Evolutionary conservation across 2,797 vertebrate genomes (phyloP).

Genomic region (Borostomias antarcticus): DNA sequence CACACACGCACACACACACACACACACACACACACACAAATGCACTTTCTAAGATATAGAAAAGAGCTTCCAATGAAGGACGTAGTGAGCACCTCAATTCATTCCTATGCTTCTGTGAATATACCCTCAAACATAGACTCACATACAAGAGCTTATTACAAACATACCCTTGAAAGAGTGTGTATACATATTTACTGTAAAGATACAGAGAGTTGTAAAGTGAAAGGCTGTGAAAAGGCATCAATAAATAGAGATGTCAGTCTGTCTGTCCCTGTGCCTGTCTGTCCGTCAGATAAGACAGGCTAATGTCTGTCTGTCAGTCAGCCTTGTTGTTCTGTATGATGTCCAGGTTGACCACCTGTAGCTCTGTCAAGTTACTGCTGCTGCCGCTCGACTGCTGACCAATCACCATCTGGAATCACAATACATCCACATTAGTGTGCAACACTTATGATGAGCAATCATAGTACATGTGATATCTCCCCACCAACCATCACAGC

Average conservation of each 20-base stretch:
- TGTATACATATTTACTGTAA: conserved; percentile 48
- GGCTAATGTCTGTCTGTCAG: conserved; percentile 24
- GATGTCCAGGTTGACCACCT: conserved; percentile 92
- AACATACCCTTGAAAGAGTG: conserved; percentile 54
- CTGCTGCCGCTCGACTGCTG: conserved; percentile 91
- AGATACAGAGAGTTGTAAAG: conserved; percentile 68
- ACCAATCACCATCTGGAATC: conserved; percentile 95
- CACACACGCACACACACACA: conserved; percentile 16
- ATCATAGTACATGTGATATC: conserved; percentile 13
- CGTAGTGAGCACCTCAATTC: conserved; percentile 61
- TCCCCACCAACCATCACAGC: too few species aligned
- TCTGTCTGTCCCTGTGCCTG: conserved; percentile 59
- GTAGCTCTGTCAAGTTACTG: conserved; percentile 95
- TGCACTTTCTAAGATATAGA: conserved; percentile 61
- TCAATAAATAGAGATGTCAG: conserved; percentile 93
- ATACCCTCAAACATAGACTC: conserved; percentile 34
- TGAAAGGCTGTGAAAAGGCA: conserved; percentile 88
- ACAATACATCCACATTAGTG: conserved; percentile 42
- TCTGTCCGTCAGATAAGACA: conserved; percentile 22
- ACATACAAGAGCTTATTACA: conserved; percentile 55
- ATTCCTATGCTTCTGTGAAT: conserved; percentile 64
- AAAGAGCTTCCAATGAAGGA: conserved; percentile 57
- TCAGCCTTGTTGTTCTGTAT: conserved; percentile 91
- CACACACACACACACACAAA: conserved; percentile 26
- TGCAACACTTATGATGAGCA: conserved; percentile 3